These are phyloP conservation scores for Setipinna tenuifilis DNA, from an alignment of 2,797 vertebrate genomes.

Conservation along the genomic window DNA sequence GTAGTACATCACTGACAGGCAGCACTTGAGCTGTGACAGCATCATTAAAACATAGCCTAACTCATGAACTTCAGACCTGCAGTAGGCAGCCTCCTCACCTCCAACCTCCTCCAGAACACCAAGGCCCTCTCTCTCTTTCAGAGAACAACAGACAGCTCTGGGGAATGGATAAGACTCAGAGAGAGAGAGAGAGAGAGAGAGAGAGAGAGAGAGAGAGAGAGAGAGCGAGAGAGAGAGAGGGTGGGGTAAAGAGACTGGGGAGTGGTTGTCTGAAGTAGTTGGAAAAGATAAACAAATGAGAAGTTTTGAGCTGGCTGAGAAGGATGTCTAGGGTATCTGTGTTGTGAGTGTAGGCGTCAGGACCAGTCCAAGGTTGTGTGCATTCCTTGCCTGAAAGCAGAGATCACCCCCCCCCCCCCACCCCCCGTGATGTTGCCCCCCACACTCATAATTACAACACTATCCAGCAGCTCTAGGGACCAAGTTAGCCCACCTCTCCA, in stretches of 20 bases:
- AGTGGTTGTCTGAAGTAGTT: background rate
- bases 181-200: background rate
- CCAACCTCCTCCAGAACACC: background rate
- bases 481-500: background rate
- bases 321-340: background rate
- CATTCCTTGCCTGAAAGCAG: background rate
- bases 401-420: background rate
- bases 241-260: background rate
- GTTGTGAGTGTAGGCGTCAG: background rate
- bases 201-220: background rate
- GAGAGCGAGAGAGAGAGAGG: background rate
- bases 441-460: background rate
- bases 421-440: background rate
- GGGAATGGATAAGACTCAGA: background rate
- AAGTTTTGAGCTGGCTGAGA: background rate
- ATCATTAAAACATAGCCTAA: background rate
- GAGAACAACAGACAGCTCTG: background rate
- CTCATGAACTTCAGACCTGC: slow-evolving; percentile 15
- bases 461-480: background rate
- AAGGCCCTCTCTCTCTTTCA: background rate
- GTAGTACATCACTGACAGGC: slow-evolving; percentile 17
- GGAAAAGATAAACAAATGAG: background rate
- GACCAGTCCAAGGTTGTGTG: background rate
- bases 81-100: background rate
- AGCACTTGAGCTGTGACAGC: slow-evolving; percentile 16